Conservation (phyloP, 1,140 invertebrate genomes). For the Sipha flava region DNA sequence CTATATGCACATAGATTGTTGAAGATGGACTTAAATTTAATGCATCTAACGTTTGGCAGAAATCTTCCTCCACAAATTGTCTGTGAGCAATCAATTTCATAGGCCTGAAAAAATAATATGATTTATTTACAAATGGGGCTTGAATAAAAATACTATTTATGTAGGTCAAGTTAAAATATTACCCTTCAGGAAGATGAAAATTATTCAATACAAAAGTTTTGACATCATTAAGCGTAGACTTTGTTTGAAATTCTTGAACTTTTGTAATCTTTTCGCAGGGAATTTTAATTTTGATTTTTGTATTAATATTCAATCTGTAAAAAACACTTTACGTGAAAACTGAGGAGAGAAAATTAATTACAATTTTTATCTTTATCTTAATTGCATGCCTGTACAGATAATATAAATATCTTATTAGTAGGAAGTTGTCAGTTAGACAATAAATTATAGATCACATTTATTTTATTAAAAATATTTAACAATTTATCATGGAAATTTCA, state of each 20-base stretch:
- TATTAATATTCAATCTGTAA: background rate
- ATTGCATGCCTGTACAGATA: too few relatives aligned
- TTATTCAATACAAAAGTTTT: background rate
- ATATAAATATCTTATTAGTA: too few relatives aligned
- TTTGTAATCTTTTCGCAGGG: background rate
- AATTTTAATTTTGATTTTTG: conserved; percentile 13
- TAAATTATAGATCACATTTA: too few relatives aligned
- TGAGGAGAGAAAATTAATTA: too few relatives aligned
- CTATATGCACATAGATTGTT: background rate
- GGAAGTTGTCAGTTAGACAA: too few relatives aligned
- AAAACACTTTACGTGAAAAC: too few relatives aligned
- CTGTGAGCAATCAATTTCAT: conserved; percentile 9
- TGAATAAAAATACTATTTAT: too few relatives aligned
- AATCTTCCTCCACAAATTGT: background rate
- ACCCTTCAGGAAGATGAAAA: background rate
- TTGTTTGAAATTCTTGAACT: background rate
- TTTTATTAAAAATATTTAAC: too few relatives aligned
- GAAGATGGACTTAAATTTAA: background rate
- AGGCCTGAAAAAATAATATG: background rate
- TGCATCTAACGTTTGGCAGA: background rate
- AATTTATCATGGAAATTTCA: too few relatives aligned
- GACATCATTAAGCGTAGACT: background rate
- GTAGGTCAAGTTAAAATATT: background rate
- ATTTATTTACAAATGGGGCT: background rate
- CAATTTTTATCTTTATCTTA: too few relatives aligned